These are phyloP conservation scores for Eremobia ochroleuca DNA, from an alignment of 2,888 invertebrate genomes.

Conservation along the genomic window DNA sequence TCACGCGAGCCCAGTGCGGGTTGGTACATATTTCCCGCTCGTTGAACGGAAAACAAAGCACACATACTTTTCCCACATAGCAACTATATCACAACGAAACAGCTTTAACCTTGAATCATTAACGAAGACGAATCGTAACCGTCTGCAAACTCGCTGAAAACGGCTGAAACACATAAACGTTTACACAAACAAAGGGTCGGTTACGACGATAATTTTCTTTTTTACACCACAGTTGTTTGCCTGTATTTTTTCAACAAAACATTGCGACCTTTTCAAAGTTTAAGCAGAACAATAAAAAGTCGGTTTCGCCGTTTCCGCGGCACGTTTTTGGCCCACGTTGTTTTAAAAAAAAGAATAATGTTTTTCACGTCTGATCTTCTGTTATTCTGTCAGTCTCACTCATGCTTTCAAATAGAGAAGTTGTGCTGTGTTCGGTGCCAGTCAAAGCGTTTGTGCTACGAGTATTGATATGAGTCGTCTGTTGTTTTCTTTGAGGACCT, in stretches of 20 bases:
- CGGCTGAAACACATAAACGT: constrained; percentile 62
- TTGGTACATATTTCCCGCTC: not conserved
- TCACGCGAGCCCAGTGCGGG: not conserved
- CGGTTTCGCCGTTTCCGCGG: constrained; percentile 57
- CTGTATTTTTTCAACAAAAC: constrained; percentile 65
- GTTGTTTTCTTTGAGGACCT: not conserved
- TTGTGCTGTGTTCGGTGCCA: constrained; percentile 10
- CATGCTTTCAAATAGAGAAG: constrained; percentile 26
- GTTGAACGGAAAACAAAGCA: constrained; percentile 21
- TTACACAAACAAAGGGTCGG: constrained; percentile 62
- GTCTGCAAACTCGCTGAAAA: constrained; percentile 50
- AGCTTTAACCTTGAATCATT: constrained; percentile 52
- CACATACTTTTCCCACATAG: not conserved
- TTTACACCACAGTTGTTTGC: constrained; percentile 60
- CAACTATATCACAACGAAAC: constrained; percentile 28
- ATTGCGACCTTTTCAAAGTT: constrained; percentile 62
- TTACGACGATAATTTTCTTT: constrained; percentile 64
- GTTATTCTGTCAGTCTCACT: constrained; percentile 35
- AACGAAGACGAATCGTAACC: constrained; percentile 55
- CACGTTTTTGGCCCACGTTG: constrained; percentile 55
- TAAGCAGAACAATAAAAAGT: constrained; percentile 64
- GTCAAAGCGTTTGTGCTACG: constrained; percentile 12
- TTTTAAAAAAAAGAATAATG: constrained; percentile 51
- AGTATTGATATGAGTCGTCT: constrained; percentile 22
- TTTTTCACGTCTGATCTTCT: constrained; percentile 52